Base-by-base conservation (phyloP, 2,888 invertebrate species). In the Amphipyra tragopoginis region DNA sequence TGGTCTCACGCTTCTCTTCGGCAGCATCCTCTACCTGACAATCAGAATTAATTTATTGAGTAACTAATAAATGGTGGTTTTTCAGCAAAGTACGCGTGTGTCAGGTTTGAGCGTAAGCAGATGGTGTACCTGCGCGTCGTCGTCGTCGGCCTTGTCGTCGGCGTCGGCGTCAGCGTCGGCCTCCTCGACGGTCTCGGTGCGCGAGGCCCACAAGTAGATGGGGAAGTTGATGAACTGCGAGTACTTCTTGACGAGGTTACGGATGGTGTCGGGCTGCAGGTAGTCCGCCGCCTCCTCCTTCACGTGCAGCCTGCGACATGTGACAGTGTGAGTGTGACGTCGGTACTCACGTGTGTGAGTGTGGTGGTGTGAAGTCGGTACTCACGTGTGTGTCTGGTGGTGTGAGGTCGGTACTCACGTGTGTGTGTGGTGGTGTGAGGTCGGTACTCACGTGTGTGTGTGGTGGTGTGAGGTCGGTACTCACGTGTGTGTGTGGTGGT, bases 221-320 rank as follows among this genome's bases (percentile, higher is more conserved):
- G 98, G 98, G 96, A 99, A 99, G 93, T 99, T 99, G 90, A 99
- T 99, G 94, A 99, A 99, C 95, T 99, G 99, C 5, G 99, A 99
- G 95, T 99, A 99, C 93, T 99, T 99, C 94, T 97, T 98, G 69
- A 99, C 97, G 65, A 99, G 96, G 81, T 97, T 97, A 83, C 97
- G 97, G 78, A 99, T 96, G 0, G 98, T 98, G 85, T 98, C 97
- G 73, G 97, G 96, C 92, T 99, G 99, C 84, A 99, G 93, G 95
- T 98, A 99, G 94, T 99, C 99, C 76, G 97, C 96, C 26, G 99
- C 99, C 95, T 99, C 99, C 81, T 99, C 98, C 94, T 99, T 99
- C 91, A 99, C 93, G 87, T 98, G 97, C 79, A 99, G 95, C 79
- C 97, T 98, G 89, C 29, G 29, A 7, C 21, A 21, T 21, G 21